These are phyloP conservation scores for Empidonax traillii DNA, from an alignment of 2,113 vertebrate genomes.

Conservation along the genomic window DNA sequence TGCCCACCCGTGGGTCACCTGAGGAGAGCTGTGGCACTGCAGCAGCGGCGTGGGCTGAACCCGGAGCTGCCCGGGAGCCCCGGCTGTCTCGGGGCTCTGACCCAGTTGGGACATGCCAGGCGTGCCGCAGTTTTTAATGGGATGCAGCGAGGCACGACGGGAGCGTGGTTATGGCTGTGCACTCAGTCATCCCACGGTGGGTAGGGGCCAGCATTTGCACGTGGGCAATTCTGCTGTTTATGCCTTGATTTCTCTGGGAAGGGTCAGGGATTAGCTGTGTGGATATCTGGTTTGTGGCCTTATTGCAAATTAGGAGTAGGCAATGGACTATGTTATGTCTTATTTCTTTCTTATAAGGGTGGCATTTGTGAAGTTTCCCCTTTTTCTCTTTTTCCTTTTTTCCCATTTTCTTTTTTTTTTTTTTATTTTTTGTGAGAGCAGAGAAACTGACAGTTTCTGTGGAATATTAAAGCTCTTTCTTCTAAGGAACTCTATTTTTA, in stretches of 20 bases:
- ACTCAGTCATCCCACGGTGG: neutral
- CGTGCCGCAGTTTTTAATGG: neutral
- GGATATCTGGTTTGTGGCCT: neutral
- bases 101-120: neutral
- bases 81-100: neutral
- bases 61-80: neutral
- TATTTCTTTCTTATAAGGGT: neutral
- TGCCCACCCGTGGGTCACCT: neutral
- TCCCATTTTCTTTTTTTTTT: neutral
- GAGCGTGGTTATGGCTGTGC: neutral
- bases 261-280: neutral
- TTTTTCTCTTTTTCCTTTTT: neutral
- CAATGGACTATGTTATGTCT: neutral
- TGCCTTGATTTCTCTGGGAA: neutral
- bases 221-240: neutral
- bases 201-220: neutral
- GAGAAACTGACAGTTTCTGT: neutral
- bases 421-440: neutral
- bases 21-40: conserved; percentile 9
- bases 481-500: neutral
- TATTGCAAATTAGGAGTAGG: neutral
- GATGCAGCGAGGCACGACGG: neutral
- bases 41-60: neutral
- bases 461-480: neutral
- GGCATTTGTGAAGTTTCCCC: neutral